Conservation (phyloP, 2,888 invertebrate genomes). For the Pristionchus maxplancki region DNA sequence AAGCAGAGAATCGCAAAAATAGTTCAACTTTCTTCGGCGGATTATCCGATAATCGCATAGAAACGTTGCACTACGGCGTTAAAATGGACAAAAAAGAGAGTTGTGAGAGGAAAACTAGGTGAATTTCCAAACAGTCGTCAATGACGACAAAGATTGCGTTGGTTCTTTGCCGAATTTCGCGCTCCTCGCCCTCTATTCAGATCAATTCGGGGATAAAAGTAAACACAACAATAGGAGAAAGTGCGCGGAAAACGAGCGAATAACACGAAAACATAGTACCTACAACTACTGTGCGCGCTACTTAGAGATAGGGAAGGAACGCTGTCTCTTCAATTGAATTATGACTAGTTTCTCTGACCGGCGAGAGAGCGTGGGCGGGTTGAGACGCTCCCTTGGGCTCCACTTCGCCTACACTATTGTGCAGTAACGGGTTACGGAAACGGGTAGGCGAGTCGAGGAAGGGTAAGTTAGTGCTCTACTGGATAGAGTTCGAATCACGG, state of each 20-base stretch:
- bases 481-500: background rate
- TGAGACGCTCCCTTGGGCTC: background rate
- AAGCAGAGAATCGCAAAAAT: background rate
- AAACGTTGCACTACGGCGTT: background rate
- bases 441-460: background rate
- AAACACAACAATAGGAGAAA: slow-evolving; percentile 26
- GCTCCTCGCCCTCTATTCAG: background rate
- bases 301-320: slow-evolving; percentile 1
- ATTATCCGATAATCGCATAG: background rate
- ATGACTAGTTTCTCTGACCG: background rate
- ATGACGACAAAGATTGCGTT: background rate
- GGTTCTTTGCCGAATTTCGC: slow-evolving; percentile 25
- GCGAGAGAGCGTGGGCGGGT: background rate
- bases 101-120: background rate
- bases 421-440: slow-evolving; percentile 42
- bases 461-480: background rate
- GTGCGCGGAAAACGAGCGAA: background rate
- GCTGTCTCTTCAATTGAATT: background rate
- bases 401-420: background rate
- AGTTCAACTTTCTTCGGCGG: background rate
- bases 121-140: background rate
- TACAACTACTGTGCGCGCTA: background rate
- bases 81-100: background rate
- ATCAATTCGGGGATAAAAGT: slow-evolving; percentile 16
- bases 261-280: slow-evolving; percentile 6